Percentiles rank a stretch among this genome's conserved stretches.
Evolutionary conservation across 2,888 invertebrate species (phyloP).

Genomic region (Yponomeuta plumbellus): DNA sequence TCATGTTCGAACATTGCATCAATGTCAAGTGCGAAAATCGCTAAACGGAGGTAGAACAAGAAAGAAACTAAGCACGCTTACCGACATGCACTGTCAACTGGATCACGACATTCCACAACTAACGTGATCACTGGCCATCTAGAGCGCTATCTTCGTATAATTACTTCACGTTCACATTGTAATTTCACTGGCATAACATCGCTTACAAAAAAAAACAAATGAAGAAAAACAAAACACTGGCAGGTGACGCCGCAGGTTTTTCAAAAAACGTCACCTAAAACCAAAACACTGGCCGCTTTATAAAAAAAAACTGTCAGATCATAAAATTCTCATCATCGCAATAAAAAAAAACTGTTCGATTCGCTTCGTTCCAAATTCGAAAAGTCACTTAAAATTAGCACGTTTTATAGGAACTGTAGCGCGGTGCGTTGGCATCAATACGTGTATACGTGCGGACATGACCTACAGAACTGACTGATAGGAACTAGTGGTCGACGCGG

Average conservation of each 20-base stretch:
- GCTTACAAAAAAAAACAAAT: not conserved
- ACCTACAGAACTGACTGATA: conserved; percentile 59
- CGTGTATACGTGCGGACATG: conserved; percentile 42
- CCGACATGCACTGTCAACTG: conserved; percentile 9
- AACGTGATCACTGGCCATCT: conserved; percentile 15
- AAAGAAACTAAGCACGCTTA: conserved; percentile 11
- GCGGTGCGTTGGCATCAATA: conserved; percentile 20
- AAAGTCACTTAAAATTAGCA: conserved; percentile 6
- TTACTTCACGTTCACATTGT: conserved; percentile 11
- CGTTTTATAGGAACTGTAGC: not conserved
- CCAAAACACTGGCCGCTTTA: not conserved
- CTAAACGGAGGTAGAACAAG: conserved; percentile 7
- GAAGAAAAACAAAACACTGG: conserved; percentile 9
- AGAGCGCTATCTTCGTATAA: conserved; percentile 13
- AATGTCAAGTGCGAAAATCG: conserved; percentile 2
- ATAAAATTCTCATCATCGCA: no score
- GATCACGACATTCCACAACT: conserved; percentile 9
- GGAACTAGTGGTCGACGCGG: conserved; percentile 36
- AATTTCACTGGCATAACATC: conserved; percentile 5
- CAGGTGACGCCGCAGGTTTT: not conserved
- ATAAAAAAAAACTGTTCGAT: conserved; percentile 4
- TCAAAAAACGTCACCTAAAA: not conserved
- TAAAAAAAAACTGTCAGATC: not conserved
- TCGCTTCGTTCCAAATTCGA: not conserved
- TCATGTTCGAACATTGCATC: not conserved